These are phyloP conservation scores for Conger conger DNA, from an alignment of 2,113 vertebrate genomes.

Conservation along the genomic window DNA sequence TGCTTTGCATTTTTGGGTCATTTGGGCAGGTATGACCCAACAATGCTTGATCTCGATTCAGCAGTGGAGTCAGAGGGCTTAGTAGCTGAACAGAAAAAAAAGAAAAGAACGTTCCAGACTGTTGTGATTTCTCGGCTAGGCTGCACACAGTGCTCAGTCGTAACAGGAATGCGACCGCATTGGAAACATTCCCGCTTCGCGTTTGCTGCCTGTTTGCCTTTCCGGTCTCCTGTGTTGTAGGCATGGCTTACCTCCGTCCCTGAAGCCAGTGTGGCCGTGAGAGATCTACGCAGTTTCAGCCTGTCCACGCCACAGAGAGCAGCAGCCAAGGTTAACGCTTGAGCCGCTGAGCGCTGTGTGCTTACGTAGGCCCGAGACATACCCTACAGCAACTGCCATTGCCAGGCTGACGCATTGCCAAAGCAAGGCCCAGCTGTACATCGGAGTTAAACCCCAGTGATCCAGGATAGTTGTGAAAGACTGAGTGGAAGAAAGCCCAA, in stretches of 20 bases:
- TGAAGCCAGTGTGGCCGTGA: conserved; percentile 43
- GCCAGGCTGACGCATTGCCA: too few species aligned
- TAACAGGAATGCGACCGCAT: conserved; percentile 58
- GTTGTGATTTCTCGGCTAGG: conserved; percentile 60
- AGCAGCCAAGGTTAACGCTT: background rate
- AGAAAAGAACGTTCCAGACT: conserved; percentile 37
- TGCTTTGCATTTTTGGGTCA: background rate
- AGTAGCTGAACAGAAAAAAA: conserved; percentile 49
- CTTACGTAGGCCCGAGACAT: too few species aligned
- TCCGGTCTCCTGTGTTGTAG: conserved; percentile 53
- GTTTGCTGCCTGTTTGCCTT: conserved; percentile 86
- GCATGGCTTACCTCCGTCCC: conserved; percentile 37
- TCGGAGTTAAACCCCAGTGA: too few species aligned
- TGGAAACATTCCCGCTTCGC: conserved; percentile 60
- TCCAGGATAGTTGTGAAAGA: too few species aligned
- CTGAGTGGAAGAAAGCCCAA: too few species aligned
- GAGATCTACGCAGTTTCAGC: conserved; percentile 70
- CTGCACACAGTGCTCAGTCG: conserved; percentile 70
- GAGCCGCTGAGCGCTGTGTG: too few species aligned
- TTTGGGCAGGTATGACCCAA: too few species aligned
- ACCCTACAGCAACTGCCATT: too few species aligned
- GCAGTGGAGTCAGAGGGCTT: conserved; percentile 49
- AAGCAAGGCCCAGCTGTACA: too few species aligned
- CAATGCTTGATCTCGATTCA: conserved; percentile 26
- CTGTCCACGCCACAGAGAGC: conserved; percentile 19